Evolutionary conservation across 1,140 invertebrate species (phyloP), one percentile per base, ranked within the genome.

Genomic region (Eupeodes corollae): DNA sequence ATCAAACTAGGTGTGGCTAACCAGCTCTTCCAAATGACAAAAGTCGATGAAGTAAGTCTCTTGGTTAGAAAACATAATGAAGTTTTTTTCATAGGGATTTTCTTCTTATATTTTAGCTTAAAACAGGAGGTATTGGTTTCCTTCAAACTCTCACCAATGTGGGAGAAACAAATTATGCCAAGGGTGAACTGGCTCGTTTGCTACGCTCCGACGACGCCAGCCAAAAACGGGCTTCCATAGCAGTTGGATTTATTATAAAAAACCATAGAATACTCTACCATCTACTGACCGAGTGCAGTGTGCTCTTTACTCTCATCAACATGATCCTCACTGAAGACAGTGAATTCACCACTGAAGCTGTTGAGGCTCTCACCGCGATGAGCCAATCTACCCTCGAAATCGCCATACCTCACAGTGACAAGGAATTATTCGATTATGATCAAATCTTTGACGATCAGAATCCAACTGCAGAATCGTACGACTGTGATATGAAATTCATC

Each of bases 91-190:
- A 26, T n/a, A n/a, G n/a, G n/a, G n/a, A n/a, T n/a, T n/a, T 8
- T 26, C 8, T 26, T 26, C 21, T 26, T 18, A 40, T 11, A 15
- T 52, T 31, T 31, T 15, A 68, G 65, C 54, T 61, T 51, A 53
- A 58, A 16, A 58, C 57, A 38, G 61, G 62, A 45, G 60, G 63
- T 26, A 58, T 60, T 41, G 54, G 58, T 2, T 67, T 68, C 14
- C 44, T 68, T 13, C 58, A 68, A 37, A 63, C 58, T 0, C 54
- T 68, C 0, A 64, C 58, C n/a, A 61, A 58, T 42, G 63, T 68
- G 3, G 65, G 63, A 2, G 65, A 68, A 51, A 61, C 59, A 0
- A 68, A 68, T 42, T 68, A 68, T 41, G 66, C 65, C 38, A 62
- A 62, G 40, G 65, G 61, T 34, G 63, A 68, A 48, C 40, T 68